Evolutionary conservation across 2,797 vertebrate species (phyloP), one percentile per base, ranked within the genome.

Genomic region (Pantherophis alleghaniensis): DNA sequence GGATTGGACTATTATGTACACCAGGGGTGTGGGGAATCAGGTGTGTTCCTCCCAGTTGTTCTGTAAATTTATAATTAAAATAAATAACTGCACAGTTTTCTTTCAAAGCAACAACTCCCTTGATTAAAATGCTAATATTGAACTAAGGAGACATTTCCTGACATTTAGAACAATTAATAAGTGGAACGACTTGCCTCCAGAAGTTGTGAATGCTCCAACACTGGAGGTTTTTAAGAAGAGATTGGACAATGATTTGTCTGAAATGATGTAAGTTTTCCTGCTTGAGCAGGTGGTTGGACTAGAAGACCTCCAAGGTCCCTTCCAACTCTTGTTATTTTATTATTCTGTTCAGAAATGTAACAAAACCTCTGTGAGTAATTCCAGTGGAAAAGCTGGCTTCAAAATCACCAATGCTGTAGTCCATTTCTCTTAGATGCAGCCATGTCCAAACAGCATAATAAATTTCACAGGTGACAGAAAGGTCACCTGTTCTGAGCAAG

Each of bases 401-500:
- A n/a, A 26, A 60, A 26, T 88, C n/a, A 74, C 7, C 37, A 55
- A 7, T 87, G 69, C 69, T 74, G n/a, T 3, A 42, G 91, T 51
- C 79, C 0, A 12, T 12, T 87, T 32, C 18, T 66, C 7, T 32
- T 12, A 53, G 22, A 57, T 55, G 47, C 89, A 66, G 5, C 32
- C 24, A n/a, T 22, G 53, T 28, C 0, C 53, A 92, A 56, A 88
- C 14, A 88, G 51, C 53, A 94, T 89, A 90, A 91, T 3, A 79
- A 11, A 57, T 91, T 66, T 89, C 92, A 94, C 90, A 87, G 95
- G 93, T 91, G 94, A 94, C 74, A 79, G 79, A 91, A 94, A 95
- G 90, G 95, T n/a, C 91, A 7, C 91, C 79, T 94, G 86, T 32
- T 90, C 92, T 96, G 90, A 87, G 57, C 60, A 66, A 90, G 79